These are phyloP conservation scores for Drosophila peninsularis DNA, from an alignment of 2,888 invertebrate genomes.

Conservation along the genomic window DNA sequence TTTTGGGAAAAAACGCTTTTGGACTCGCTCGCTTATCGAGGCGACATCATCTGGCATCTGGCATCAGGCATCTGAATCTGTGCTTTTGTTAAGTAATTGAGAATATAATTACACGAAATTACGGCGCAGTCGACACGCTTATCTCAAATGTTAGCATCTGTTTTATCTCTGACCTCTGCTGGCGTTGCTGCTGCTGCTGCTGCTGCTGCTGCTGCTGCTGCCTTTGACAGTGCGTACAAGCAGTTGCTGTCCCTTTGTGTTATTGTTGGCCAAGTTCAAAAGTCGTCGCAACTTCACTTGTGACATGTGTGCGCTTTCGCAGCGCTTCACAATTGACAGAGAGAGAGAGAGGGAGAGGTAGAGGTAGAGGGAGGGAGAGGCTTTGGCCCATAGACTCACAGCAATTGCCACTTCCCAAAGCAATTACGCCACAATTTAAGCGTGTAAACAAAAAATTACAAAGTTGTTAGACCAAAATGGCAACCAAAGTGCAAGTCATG, in stretches of 20 bases:
- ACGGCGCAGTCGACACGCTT: constrained; percentile 71
- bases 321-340: constrained; percentile 62
- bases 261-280: constrained; percentile 59
- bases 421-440: constrained; percentile 79
- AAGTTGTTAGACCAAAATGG: constrained; percentile 76
- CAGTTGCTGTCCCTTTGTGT: constrained; percentile 28
- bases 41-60: constrained; percentile 44
- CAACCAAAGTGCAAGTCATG: constrained; percentile 72
- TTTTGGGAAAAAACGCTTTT: constrained; percentile 30
- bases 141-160: constrained; percentile 77
- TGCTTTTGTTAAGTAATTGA: constrained; percentile 78
- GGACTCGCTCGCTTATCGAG: constrained; percentile 31
- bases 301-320: constrained; percentile 74
- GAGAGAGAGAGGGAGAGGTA: neutral
- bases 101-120: constrained; percentile 84
- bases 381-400: constrained; percentile 33
- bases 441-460: constrained; percentile 81
- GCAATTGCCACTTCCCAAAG: constrained; percentile 80
- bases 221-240: constrained; percentile 67
- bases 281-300: constrained; percentile 45
- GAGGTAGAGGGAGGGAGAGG: neutral
- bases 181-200: constrained; percentile 19
- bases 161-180: constrained; percentile 57
- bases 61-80: constrained; percentile 33
- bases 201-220: constrained; percentile 54